Evolutionary conservation across 1,140 invertebrate genomes (phyloP), one percentile per base, ranked within the genome.

Genomic region (Pseudomyrmex cubaensis): DNA sequence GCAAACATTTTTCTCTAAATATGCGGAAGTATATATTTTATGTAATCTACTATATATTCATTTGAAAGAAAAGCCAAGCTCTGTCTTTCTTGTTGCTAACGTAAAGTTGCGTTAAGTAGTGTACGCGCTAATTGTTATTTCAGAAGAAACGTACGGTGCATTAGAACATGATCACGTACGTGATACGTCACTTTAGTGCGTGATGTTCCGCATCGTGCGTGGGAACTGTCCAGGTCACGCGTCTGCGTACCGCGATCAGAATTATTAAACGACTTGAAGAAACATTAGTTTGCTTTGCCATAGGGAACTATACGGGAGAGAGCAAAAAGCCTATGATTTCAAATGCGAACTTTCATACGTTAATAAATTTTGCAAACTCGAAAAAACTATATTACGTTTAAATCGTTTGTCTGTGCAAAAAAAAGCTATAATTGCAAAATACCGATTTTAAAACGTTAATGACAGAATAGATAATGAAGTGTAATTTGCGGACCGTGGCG

Each of bases 201-300:
- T 67, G 75, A 62, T 89, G 88, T 89, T 89, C 82, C 84, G 88
- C 77, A 83, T 89, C 82, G 87, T 85, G 88, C 88, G 88, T 89
- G 88, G 88, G 88, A 89, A 89, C 84, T 86, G 88, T 88, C 87
- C 88, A 89, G 88, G 88, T 89, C 88, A 89, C 87, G 87, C 87
- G 84, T 89, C 87, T 82, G 85, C 69, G 67, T 70, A 61, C 77
- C 82, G 87, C 82, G 87, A 44, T 63, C 82, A 82, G 88, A 89
- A 89, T 89, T 84, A 83, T 59, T 83, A 89, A 89, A 87, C 82
- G 85, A 70, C 83, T 72, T 54, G 62, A 54, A 62, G 63, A 83
- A 74, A 87, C 70, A 78, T 70, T 78, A 78, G 72, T 54, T 76
- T 74, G 75, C 66, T 61, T 77, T 62, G 25, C 64, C 63, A 84